Conservation (phyloP, 2,888 invertebrate genomes). For the Diogma glabrata region DNA sequence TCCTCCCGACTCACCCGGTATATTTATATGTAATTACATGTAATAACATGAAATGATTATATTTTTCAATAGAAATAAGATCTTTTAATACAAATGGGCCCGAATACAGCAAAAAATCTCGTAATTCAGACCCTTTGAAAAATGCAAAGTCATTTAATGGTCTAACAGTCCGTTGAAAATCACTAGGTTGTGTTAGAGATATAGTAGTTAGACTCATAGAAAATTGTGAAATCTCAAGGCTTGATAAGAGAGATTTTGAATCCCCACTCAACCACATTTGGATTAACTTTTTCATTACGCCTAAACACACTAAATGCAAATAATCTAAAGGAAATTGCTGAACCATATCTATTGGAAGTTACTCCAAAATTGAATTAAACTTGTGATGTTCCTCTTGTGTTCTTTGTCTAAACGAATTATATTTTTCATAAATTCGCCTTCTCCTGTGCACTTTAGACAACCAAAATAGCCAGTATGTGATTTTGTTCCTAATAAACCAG, state of each 20-base stretch:
- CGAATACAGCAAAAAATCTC: constrained; percentile 18
- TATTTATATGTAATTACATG: too few species aligned
- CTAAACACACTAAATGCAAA: not conserved
- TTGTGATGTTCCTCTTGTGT: constrained; percentile 17
- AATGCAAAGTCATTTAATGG: constrained; percentile 17
- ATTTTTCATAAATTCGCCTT: constrained; percentile 17
- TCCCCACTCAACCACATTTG: constrained; percentile 12
- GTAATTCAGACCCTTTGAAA: constrained; percentile 19
- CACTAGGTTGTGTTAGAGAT: constrained; percentile 14
- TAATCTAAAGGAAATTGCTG: constrained; percentile 2
- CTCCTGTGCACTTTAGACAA: constrained; percentile 13
- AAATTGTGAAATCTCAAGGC: constrained; percentile 1
- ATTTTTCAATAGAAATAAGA: constrained; percentile 14
- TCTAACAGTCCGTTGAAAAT: constrained; percentile 21
- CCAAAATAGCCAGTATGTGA: too few species aligned
- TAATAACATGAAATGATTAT: constrained; percentile 20
- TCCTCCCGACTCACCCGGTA: too few species aligned
- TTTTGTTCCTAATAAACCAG: constrained; percentile 12
- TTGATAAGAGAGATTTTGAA: constrained; percentile 5
- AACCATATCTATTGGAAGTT: constrained; percentile 18
- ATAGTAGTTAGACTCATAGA: constrained; percentile 7
- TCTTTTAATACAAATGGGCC: constrained; percentile 20
- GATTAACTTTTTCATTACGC: not conserved
- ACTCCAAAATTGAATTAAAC: constrained; percentile 16
- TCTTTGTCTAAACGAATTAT: constrained; percentile 14